Evolutionary conservation across 2,888 invertebrate genomes (phyloP).

Genomic region (Drosophila multiciliata): DNA sequence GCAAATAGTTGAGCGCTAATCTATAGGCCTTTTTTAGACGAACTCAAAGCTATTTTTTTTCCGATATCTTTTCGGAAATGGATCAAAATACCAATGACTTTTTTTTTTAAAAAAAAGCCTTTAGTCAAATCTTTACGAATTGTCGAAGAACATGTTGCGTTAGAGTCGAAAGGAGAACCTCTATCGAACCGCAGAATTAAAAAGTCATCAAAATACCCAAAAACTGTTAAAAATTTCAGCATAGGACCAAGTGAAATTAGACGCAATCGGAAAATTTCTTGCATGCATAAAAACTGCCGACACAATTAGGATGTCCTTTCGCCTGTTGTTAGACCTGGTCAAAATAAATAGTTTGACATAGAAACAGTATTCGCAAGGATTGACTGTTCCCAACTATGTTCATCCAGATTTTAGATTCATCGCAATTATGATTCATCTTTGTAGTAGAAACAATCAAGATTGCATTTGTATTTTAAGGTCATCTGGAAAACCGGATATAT

Average conservation of each 20-base stretch:
- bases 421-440: neutral
- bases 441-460: neutral
- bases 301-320: neutral
- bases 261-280: neutral
- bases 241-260: neutral
- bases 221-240: neutral
- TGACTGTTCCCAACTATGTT: neutral
- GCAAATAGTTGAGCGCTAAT: neutral
- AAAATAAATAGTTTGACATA: neutral
- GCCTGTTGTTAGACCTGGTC: neutral
- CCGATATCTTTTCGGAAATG: neutral
- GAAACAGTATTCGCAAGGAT: neutral
- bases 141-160: too few relatives aligned
- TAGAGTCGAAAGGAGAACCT: neutral
- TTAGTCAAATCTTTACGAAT: neutral
- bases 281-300: too few relatives aligned
- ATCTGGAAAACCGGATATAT: constrained; percentile 41
- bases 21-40: fast-evolving
- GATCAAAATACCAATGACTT: neutral
- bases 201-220: neutral
- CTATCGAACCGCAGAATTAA: neutral
- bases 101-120: too few relatives aligned
- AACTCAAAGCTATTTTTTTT: neutral
- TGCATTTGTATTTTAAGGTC: constrained; percentile 9
- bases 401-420: neutral